Percentiles rank a stretch among this genome's conserved stretches.
Conservation (phyloP, 2,888 invertebrate genomes). For the Aelia acuminata region DNA sequence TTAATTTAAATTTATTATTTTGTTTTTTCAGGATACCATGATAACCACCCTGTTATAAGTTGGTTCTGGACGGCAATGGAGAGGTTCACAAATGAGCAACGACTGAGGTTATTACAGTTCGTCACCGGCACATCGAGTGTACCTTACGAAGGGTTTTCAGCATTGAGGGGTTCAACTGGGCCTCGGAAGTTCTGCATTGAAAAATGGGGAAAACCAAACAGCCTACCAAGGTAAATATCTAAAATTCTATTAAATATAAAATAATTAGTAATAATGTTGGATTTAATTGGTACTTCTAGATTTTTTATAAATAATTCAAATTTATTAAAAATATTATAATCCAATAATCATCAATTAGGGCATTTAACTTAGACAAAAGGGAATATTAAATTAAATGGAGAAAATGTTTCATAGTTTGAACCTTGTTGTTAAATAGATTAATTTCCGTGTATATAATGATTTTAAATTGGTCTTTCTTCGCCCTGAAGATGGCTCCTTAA, state of each 20-base stretch:
- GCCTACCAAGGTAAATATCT: slow-evolving; percentile 81
- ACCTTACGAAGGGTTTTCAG: slow-evolving; percentile 97
- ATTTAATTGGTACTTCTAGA: too few species aligned
- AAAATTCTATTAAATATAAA: neutral
- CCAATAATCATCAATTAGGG: too few species aligned
- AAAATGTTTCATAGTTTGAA: too few species aligned
- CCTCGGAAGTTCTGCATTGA: slow-evolving; percentile 97
- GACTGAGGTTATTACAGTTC: slow-evolving; percentile 92
- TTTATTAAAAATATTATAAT: too few species aligned
- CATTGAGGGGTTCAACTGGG: slow-evolving; percentile 94
- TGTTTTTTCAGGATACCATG: slow-evolving; percentile 83
- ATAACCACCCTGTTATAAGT: slow-evolving; percentile 92
- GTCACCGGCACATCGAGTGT: slow-evolving; percentile 98
- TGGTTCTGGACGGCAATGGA: slow-evolving; percentile 99
- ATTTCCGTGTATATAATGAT: too few species aligned
- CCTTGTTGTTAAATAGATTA: too few species aligned
- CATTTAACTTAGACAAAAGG: too few species aligned
- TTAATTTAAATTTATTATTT: neutral
- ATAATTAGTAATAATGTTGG: too few species aligned
- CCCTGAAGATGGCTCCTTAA: too few species aligned
- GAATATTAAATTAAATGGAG: too few species aligned
- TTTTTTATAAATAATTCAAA: too few species aligned
- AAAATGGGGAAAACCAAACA: slow-evolving; percentile 96
- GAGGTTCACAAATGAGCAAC: slow-evolving; percentile 93
- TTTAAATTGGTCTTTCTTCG: too few species aligned